phyloP scores from a whole-genome alignment of 2,888 invertebrate species.

The Watsonalla cultraria region DNA sequence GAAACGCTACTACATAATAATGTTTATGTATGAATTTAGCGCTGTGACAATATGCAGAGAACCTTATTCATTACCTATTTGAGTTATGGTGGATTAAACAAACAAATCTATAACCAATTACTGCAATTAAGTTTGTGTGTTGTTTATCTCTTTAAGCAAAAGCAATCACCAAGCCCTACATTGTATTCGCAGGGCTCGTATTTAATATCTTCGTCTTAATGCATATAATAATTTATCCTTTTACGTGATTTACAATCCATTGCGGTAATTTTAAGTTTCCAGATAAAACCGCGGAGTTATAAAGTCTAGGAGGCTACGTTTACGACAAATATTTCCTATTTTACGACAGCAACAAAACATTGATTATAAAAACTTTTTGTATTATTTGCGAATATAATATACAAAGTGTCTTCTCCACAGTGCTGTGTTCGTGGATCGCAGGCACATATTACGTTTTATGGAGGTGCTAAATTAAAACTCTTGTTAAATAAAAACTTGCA shows the following conservation, averaged over 20 bases:
- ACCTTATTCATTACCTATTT: too few relatives aligned
- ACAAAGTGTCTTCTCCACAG: slow-evolving; percentile 1
- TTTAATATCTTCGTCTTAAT: slow-evolving; percentile 50
- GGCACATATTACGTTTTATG: slow-evolving; percentile 24
- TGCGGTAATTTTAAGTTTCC: slow-evolving; percentile 52
- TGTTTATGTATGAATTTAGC: too few relatives aligned
- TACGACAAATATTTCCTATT: slow-evolving; percentile 56
- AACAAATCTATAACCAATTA: too few relatives aligned
- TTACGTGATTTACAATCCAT: slow-evolving; percentile 62
- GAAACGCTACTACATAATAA: too few relatives aligned
- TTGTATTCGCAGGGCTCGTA: slow-evolving; percentile 51
- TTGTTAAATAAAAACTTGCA: slow-evolving; percentile 13
- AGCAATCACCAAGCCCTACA: slow-evolving; percentile 23
- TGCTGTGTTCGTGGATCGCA: slow-evolving; percentile 19
- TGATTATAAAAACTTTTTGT: slow-evolving; percentile 42
- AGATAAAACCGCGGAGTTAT: slow-evolving; percentile 52
- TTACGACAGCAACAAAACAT: slow-evolving; percentile 51
- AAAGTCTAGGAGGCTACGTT: slow-evolving; percentile 56
- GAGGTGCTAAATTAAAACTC: slow-evolving; percentile 23
- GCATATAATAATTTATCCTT: slow-evolving; percentile 61
- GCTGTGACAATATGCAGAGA: too few relatives aligned
- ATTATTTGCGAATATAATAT: slow-evolving; percentile 32
- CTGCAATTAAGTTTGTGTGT: neutral
- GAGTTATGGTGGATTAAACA: too few relatives aligned
- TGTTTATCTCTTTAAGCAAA: neutral